Evolutionary conservation across 2,888 invertebrate species (phyloP).

Genomic region (Pomacea canaliculata): DNA sequence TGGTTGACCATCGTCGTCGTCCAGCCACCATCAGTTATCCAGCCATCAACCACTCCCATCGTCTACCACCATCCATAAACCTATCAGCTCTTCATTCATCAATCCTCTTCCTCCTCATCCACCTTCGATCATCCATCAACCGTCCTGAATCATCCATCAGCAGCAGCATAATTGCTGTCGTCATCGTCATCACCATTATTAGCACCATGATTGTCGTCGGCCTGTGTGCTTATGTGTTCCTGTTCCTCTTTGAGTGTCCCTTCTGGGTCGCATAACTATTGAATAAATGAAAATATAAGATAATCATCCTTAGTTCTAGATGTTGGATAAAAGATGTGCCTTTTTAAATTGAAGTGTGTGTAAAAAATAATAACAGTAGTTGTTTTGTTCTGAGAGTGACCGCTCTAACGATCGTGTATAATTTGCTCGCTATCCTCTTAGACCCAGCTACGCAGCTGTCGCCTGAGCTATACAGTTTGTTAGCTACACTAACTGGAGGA

Average conservation of each 20-base stretch:
- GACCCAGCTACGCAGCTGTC: slow-evolving; percentile 6
- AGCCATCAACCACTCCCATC: no score
- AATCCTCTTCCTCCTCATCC: no score
- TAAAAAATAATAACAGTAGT: no score
- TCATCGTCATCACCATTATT: no score
- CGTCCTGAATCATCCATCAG: no score
- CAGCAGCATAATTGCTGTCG: no score
- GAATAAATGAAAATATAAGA: not conserved
- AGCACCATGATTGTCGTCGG: not conserved
- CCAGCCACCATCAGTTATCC: not conserved
- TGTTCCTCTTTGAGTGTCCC: no score
- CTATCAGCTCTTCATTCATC: not conserved
- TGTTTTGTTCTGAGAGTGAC: no score
- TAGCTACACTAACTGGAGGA: slow-evolving; percentile 18
- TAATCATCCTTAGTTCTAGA: not conserved
- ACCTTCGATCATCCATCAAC: no score
- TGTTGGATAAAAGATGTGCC: no score
- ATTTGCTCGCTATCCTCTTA: not conserved
- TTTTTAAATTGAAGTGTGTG: no score
- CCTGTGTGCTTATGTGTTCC: not conserved
- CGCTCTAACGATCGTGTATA: no score
- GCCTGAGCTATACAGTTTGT: slow-evolving; percentile 13
- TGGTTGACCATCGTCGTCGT: not conserved
- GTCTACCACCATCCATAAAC: not conserved
- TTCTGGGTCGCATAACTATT: not conserved